Conservation (phyloP, 2,888 invertebrate species). For the Eupelmus urozonus region DNA sequence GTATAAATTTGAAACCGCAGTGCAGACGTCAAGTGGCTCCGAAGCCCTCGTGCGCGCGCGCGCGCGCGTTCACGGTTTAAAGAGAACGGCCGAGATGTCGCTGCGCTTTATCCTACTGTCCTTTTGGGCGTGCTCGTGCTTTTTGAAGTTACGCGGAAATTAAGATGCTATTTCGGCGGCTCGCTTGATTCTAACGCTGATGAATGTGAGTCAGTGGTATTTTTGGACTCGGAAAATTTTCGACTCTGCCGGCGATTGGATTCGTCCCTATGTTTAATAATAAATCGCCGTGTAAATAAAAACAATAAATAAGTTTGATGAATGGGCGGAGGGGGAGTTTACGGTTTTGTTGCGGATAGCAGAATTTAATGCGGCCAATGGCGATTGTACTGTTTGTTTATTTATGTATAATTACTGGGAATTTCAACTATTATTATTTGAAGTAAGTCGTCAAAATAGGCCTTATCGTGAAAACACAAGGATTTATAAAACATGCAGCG, state of each 20-base stretch:
- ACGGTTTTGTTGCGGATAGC: too few species aligned
- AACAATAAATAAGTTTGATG: too few species aligned
- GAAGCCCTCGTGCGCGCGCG: too few species aligned
- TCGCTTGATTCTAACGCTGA: constrained; percentile 14
- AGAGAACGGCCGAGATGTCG: background rate
- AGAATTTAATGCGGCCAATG: too few species aligned
- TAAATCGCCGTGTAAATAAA: too few species aligned
- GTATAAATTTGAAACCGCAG: constrained; percentile 31
- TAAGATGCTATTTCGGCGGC: constrained; percentile 28
- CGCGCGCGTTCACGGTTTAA: background rate
- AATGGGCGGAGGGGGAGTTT: too few species aligned
- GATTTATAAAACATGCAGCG: background rate
- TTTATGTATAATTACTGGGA: too few species aligned
- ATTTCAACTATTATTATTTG: too few species aligned
- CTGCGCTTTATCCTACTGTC: background rate
- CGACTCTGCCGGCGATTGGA: too few species aligned
- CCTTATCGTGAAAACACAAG: background rate
- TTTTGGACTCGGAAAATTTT: constrained; percentile 14
- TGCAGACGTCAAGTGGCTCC: constrained; percentile 9
- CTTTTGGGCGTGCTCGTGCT: background rate
- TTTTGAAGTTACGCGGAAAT: constrained; percentile 10
- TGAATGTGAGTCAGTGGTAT: constrained; percentile 32
- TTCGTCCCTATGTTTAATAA: too few species aligned
- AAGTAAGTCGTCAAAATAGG: too few species aligned
- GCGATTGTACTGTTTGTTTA: too few species aligned